Evolutionary conservation across 2,888 invertebrate species (phyloP).

Genomic region (Cephus spinipes): DNA sequence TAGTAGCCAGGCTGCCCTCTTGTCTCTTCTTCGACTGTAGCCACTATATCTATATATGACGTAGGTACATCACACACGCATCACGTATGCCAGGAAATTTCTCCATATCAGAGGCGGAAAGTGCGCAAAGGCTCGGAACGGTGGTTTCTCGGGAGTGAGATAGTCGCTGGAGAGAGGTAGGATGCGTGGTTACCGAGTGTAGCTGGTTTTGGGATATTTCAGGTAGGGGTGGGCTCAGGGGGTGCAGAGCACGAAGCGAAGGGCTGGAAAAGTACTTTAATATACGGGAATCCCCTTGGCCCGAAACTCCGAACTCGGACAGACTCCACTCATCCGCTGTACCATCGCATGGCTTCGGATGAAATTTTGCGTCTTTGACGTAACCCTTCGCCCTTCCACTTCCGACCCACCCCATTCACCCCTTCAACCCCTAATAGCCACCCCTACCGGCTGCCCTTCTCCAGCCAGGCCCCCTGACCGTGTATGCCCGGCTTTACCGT

Average conservation of each 20-base stretch:
- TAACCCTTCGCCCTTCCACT: conserved; percentile 16
- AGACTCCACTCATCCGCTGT: conserved; percentile 39
- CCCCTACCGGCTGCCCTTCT: too few species aligned
- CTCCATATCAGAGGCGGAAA: conserved; percentile 36
- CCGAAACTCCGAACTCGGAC: conserved; percentile 57
- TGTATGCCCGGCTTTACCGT: too few species aligned
- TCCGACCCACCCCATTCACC: neutral
- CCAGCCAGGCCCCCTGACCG: too few species aligned
- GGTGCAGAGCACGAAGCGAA: conserved; percentile 22
- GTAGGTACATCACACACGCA: too few species aligned
- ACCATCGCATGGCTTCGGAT: conserved; percentile 54
- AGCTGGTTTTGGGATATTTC: neutral
- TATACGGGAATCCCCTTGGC: conserved; percentile 61
- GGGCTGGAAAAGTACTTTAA: conserved; percentile 59
- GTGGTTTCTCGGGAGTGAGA: conserved; percentile 41
- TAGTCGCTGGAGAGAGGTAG: conserved; percentile 30
- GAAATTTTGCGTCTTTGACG: conserved; percentile 55
- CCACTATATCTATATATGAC: too few species aligned
- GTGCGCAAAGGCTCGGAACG: conserved; percentile 37
- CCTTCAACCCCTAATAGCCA: too few species aligned
- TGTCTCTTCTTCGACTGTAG: too few species aligned
- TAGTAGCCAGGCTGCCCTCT: too few species aligned
- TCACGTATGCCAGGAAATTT: neutral
- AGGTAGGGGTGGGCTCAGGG: conserved; percentile 12
- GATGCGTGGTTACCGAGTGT: conserved; percentile 2